A percentile compares a stretch with the other conserved stretches of the same genome.
These are phyloP conservation scores for Falco columbarius DNA, from an alignment of 2,797 vertebrate genomes.

Conservation along the genomic window DNA sequence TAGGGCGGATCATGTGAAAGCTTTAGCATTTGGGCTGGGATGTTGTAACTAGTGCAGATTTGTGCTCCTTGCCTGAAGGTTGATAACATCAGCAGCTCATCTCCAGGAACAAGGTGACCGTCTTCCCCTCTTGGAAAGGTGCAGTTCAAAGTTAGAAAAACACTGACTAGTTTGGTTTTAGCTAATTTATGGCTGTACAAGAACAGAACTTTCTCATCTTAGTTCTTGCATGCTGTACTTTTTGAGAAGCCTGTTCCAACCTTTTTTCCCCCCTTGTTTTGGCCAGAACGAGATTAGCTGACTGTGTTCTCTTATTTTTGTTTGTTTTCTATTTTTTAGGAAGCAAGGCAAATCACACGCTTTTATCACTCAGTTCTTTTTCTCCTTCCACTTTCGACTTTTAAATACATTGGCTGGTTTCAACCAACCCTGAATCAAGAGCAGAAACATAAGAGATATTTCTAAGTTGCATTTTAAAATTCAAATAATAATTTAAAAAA, in stretches of 20 bases:
- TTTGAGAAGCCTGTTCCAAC: not conserved
- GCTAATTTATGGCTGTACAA: slow-evolving; percentile 24
- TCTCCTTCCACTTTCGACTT: not conserved
- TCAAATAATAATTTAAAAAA: not conserved
- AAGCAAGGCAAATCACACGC: not conserved
- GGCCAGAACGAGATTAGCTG: not conserved
- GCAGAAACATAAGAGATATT: not conserved
- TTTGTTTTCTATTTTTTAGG: not conserved
- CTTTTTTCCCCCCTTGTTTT: not conserved
- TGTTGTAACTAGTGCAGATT: not conserved
- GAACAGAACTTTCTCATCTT: slow-evolving; percentile 47
- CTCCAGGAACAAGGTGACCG: slow-evolving; percentile 29
- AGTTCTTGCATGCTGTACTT: not conserved
- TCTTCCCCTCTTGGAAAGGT: slow-evolving; percentile 7
- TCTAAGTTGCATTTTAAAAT: not conserved
- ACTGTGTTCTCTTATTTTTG: not conserved
- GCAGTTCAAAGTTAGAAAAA: slow-evolving; percentile 20
- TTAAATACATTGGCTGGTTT: not conserved
- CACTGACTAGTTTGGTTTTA: not conserved
- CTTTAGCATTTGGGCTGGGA: not conserved
- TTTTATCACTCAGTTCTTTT: not conserved
- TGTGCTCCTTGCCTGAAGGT: not conserved
- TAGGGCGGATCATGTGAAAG: not conserved
- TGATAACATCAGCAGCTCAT: slow-evolving; percentile 13
- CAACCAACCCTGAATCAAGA: not conserved